Base-by-base conservation (phyloP, 1,140 invertebrate species). In the Trialeurodes vaporariorum region DNA sequence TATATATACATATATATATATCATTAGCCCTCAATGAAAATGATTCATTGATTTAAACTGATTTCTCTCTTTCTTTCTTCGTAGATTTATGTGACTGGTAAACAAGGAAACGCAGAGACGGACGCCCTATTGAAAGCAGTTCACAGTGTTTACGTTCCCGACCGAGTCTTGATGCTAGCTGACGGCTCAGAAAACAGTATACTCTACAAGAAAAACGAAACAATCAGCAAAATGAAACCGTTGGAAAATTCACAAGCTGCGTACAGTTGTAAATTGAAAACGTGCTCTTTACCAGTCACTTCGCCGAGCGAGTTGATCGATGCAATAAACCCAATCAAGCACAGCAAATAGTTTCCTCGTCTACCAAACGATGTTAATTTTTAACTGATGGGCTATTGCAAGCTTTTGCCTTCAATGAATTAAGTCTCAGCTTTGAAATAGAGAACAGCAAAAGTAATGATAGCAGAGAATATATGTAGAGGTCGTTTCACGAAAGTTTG, bases 221-320 rank as follows among this genome's bases (percentile, higher is more conserved):
- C 64, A 73, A 72, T 73, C 71, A 66, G 61, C 77, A 64, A 75
- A 62, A 78, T 82, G 75, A 80, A 78, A 63, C 69, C 79, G 64
- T 61, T 79, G 65, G 77, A 84, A 71, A 80, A 78, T 76, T 69
- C 81, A 66, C 84, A 90, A 0, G 86, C 87, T 0, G 91, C 87
- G 12, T 93, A 91, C 75, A 88, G 94, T 22, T 95, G 92, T 77
- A 84, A 87, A 60, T 85, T 90, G 73, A 86, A 86, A 70, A 82
- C 86, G 12, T 95, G 92, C 74, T 87, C 86, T 1, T 79, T 93
- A 69, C 92, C 92, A 1, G 86, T 92, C 22, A 88, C 85, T 0
- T 85, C 86, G 66, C 82, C 86, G 0, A 80, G 83, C 13, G 83
- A 88, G 58, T 79, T 94, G 21, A 83, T 83, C 40, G 78, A 49